Percentiles rank a stretch among this genome's conserved stretches.
Conservation (phyloP, 35 echinoderm and acorn worm genomes). For the Heliocidaris erythrogramma region DNA sequence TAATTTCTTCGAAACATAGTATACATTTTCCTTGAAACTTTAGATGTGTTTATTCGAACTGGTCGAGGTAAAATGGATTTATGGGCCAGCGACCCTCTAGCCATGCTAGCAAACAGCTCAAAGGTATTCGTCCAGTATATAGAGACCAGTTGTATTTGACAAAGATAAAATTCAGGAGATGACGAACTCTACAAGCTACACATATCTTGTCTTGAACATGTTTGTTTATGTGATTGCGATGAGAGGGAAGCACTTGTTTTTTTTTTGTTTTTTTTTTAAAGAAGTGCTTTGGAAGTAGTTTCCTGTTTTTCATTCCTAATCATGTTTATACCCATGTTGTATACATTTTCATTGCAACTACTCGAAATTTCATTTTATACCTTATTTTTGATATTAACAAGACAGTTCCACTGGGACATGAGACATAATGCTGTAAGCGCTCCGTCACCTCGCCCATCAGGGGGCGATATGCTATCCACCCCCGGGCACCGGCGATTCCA, state of each 20-base stretch:
- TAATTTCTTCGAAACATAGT: background rate
- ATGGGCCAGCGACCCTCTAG: background rate
- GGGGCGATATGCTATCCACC: conserved; percentile 17
- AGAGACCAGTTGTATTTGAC: background rate
- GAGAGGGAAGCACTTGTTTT: too few relatives aligned
- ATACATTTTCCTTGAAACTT: background rate
- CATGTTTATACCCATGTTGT: background rate
- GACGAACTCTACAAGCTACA: background rate
- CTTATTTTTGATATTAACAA: background rate
- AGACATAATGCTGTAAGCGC: background rate
- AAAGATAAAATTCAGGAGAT: background rate
- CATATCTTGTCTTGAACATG: too few relatives aligned
- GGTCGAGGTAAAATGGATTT: background rate
- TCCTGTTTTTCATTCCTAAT: background rate
- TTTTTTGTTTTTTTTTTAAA: background rate
- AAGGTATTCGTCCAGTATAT: background rate
- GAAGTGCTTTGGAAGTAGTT: background rate
- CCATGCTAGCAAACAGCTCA: too few relatives aligned
- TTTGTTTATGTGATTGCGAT: too few relatives aligned
- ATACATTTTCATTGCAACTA: conserved; percentile 11
- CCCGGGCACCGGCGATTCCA: conserved; percentile 31
- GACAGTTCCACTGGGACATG: background rate
- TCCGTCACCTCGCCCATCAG: conserved; percentile 8
- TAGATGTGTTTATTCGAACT: background rate
- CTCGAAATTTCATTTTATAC: background rate